Conservation (phyloP, 2,797 vertebrate genomes). For the Brachyalestes nurse region DNA sequence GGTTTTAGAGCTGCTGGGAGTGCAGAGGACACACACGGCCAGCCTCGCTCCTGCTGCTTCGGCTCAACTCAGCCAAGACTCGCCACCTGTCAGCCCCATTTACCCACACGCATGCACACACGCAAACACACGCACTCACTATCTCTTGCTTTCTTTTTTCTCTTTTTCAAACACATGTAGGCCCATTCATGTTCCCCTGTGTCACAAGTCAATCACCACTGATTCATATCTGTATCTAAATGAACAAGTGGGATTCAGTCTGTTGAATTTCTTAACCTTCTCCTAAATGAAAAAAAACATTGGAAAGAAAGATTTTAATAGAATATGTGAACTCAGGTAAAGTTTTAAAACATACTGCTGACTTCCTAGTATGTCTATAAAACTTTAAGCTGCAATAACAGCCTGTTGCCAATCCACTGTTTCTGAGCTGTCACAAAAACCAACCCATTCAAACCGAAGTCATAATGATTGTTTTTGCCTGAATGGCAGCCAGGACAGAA, state of each 20-base stretch:
- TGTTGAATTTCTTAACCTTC: background rate
- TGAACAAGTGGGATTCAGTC: background rate
- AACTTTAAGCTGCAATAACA: no score
- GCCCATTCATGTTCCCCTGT: conserved; percentile 12
- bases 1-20: conserved; percentile 64
- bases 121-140: background rate
- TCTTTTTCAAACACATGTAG: background rate
- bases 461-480: no score
- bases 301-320: background rate
- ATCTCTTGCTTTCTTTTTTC: background rate
- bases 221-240: background rate
- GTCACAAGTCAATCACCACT: background rate
- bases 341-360: no score
- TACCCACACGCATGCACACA: conserved; percentile 32
- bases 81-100: conserved; percentile 66
- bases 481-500: no score
- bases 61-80: conserved; percentile 62
- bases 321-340: background rate
- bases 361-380: no score
- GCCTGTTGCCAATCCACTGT: no score
- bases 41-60: conserved; percentile 56
- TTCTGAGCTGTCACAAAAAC: no score
- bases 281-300: no score
- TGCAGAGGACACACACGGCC: conserved; percentile 60
- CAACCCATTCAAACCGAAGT: no score